Conservation (phyloP, 2,113 vertebrate genomes). For the Heptranchias perlo region DNA sequence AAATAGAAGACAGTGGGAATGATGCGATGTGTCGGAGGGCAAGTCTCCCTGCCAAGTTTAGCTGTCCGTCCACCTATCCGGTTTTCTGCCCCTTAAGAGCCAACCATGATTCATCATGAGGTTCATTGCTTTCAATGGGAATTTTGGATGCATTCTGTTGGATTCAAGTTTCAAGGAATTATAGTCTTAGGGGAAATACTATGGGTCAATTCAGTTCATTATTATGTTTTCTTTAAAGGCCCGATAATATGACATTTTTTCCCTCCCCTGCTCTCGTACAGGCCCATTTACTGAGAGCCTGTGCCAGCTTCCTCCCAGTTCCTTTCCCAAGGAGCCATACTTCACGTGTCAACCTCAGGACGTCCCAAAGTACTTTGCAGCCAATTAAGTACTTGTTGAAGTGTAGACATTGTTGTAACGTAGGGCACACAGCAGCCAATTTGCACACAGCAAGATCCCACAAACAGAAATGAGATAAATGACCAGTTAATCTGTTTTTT, state of each 20-base stretch:
- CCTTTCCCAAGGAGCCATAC: not conserved
- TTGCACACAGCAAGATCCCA: not conserved
- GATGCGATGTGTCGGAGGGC: too few species aligned
- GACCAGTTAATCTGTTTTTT: not conserved
- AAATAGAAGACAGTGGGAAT: not conserved
- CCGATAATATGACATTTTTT: not conserved
- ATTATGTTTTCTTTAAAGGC: not conserved
- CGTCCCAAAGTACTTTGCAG: not conserved
- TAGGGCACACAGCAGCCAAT: not conserved
- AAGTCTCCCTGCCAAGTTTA: not conserved
- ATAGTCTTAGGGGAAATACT: not conserved
- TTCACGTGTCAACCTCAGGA: not conserved
- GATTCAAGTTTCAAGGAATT: not conserved
- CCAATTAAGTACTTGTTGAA: not conserved
- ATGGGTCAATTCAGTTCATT: not conserved
- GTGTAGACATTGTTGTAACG: not conserved
- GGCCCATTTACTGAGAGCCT: not conserved
- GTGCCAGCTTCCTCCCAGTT: not conserved
- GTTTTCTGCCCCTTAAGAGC: not conserved
- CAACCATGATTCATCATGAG: not conserved
- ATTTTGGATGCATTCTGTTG: not conserved
- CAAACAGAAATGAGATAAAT: not conserved
- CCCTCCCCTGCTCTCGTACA: not conserved
- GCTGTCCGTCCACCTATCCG: not conserved
- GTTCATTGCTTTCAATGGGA: not conserved